Base-by-base conservation (phyloP, 2,888 invertebrate genomes). In the Ashinkailepas kermadecensis region DNA sequence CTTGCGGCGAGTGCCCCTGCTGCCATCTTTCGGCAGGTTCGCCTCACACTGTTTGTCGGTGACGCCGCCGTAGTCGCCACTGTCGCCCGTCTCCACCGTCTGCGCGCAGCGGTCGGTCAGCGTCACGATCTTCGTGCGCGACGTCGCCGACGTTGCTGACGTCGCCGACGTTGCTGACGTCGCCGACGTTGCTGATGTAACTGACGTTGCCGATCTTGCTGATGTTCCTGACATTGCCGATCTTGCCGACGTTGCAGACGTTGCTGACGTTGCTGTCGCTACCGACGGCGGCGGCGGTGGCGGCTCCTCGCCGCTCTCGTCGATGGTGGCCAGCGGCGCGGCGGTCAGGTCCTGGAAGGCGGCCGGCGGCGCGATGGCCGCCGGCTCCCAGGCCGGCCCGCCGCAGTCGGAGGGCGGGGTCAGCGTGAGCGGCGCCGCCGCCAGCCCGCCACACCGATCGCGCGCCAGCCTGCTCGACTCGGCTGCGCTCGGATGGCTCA, bases 31-130 rank as follows among this genome's bases (percentile, higher is more conserved):
- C 13, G 70, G 18, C 39, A 70, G 70, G 70, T 70, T 70, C 18
- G 70, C 70, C 70, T 70, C 70, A n/a, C 70, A 70, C 70, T 70
- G 70, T 15, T 70, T 70, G 70, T 70, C 70, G 7, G 70, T 70
- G 54, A 54, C 54, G 70, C n/a, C 25, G 70, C 39, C 70, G 54
- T 70, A 70, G 39, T 70, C 70, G 70, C 11, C 70, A n/a, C 70
- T 70, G 23, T 78, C 78, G n/a, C 78, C 78, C 6, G 78, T 78
- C 57, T 78, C 78, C 57, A 78, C 58, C 57, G 78, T 78, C 23
- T 78, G 78, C 23, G 78, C 78, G 58, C 78, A 78, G 57, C 78
- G n/a, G 57, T 78, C 78, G 13, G 78, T 58, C 78, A 78, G 78
- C 57, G 56, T 78, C 2, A 78, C 78, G 11, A 78, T 78, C 78